Base-by-base conservation (phyloP, 2,113 vertebrate species). In the Pardalotus punctatus region DNA sequence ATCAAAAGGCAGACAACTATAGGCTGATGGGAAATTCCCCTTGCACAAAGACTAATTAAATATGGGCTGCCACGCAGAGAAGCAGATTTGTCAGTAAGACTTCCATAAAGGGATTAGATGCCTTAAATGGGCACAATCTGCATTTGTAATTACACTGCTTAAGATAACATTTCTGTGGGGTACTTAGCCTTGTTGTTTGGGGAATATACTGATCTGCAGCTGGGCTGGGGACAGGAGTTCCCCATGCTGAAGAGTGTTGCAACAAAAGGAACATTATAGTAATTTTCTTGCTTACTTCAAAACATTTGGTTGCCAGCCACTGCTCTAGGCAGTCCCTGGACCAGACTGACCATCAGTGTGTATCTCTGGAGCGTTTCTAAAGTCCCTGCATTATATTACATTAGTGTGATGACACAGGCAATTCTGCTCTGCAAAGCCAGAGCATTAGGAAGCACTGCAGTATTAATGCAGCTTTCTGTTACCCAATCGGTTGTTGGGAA, bases 71-170 rank as follows among this genome's bases (percentile, higher is more conserved):
- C 73, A 87, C 35, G 70, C 78, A 81, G 73, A 76, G 73, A 93
- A 91, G n/a, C 61, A 72, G 62, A 60, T 29, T 56, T 91, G 73
- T 85, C 86, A 94, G 51, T 89, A 86, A 87, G 73, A 79, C 57
- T 84, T 91, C 45, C n/a, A 79, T 57, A 93, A 94, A 65, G 23
- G 57, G 48, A 91, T 95, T 95, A 91, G 43, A 60, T 65, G 40
- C 65, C 45, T 84, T 89, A 79, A 91, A 53, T 51, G 21, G n/a
- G 80, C 56, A 36, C 14, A 88, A 72, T 91, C 77, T 93, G 70
- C 73, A 94, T 94, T 93, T 95, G 78, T 65, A 94, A 96, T 93
- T 89, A 81, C 8, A 10, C 31, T 78, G 50, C 35, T 81, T 81
- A 33, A 31, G 56, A 45, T 83, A 78, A 62, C 5, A 70, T 81